These are phyloP conservation scores for Carollia perspicillata DNA, from an alignment of 2,113 vertebrate genomes.

Conservation along the genomic window DNA sequence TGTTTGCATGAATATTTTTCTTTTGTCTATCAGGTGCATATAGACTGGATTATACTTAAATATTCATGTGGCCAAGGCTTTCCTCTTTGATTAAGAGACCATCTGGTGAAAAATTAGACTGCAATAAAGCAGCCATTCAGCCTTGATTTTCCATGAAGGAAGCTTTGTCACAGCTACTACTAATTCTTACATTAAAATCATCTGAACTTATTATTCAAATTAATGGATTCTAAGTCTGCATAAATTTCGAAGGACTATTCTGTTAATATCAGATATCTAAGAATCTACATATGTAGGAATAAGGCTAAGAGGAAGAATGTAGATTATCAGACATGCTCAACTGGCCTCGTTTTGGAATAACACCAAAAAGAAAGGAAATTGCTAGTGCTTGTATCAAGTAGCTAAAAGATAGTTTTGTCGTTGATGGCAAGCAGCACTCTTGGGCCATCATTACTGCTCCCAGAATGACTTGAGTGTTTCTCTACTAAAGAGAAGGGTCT, in stretches of 20 bases:
- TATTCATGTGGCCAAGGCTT: background rate
- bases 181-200: background rate
- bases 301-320: background rate
- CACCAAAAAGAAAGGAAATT: background rate
- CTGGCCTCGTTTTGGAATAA: conserved; percentile 17
- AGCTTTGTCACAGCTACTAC: background rate
- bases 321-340: background rate
- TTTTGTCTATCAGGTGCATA: background rate
- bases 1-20: background rate
- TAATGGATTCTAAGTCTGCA: background rate
- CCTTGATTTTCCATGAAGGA: background rate
- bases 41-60: background rate
- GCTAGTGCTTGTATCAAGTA: background rate
- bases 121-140: background rate
- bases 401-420: background rate
- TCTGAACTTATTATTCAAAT: background rate
- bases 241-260: background rate
- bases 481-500: background rate
- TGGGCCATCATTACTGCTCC: background rate
- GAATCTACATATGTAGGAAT: background rate
- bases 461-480: background rate
- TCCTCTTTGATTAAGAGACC: background rate
- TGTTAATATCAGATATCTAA: background rate
- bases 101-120: background rate
- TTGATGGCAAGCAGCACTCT: background rate